Conservation (phyloP, 2,888 invertebrate species). For the Sympetrum striolatum region DNA sequence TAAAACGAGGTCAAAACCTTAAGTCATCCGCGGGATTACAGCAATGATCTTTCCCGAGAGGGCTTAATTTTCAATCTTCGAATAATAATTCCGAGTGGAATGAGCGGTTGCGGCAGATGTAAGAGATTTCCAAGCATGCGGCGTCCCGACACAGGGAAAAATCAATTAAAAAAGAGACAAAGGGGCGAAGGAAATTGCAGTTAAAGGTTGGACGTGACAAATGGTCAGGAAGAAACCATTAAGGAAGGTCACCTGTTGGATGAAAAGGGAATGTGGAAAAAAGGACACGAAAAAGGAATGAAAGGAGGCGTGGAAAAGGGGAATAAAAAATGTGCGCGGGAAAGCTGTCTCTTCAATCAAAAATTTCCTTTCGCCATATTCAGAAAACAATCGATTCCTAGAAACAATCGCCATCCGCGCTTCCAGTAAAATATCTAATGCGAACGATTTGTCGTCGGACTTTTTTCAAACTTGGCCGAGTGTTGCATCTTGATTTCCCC, state of each 20-base stretch:
- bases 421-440: background rate
- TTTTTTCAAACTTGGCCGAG: background rate
- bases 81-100: background rate
- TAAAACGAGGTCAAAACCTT: background rate
- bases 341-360: background rate
- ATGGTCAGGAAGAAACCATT: background rate
- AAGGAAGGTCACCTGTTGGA: background rate
- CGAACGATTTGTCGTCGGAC: background rate
- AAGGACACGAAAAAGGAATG: background rate
- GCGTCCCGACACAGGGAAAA: background rate
- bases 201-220: background rate
- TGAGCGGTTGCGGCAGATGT: background rate
- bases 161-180: background rate
- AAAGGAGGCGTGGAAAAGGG: background rate
- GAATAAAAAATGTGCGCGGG: background rate
- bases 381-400: background rate
- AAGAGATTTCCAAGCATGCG: background rate
- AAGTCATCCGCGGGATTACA: background rate
- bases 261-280: background rate
- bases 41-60: background rate
- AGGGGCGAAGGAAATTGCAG: background rate
- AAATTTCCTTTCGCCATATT: background rate
- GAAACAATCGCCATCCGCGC: background rate
- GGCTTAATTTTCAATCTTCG: background rate
- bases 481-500: background rate